phyloP scores from a whole-genome alignment of 2,797 vertebrate genomes.

The Pelodytes ibericus region DNA sequence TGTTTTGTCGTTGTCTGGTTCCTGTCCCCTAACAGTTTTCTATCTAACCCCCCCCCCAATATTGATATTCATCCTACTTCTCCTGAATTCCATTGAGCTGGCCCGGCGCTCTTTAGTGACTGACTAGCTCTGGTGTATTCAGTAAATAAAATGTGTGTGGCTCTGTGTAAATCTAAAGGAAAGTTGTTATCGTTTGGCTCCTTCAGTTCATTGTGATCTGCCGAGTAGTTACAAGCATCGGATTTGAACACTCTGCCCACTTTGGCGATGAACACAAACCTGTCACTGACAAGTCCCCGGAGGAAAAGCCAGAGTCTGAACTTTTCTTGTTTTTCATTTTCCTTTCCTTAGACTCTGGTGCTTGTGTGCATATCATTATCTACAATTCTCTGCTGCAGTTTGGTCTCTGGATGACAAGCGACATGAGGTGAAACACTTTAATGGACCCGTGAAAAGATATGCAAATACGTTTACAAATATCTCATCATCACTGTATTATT shows the following conservation, averaged over 20 bases:
- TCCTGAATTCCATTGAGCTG: no score
- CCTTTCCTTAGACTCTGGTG: neutral
- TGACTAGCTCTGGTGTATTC: no score
- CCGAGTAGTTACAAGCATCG: neutral
- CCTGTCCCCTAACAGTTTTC: no score
- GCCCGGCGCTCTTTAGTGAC: no score
- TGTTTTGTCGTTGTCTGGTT: no score
- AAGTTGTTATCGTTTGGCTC: no score
- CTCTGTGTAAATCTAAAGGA: no score
- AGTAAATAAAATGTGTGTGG: no score
- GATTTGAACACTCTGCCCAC: neutral
- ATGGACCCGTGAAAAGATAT: neutral
- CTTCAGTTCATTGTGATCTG: neutral
- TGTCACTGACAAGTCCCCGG: neutral
- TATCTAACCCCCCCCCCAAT: no score
- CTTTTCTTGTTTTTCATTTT: neutral
- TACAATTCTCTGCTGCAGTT: neutral
- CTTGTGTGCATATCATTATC: conserved; percentile 1
- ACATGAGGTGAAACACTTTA: neutral
- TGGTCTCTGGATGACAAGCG: neutral
- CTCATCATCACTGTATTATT: neutral
- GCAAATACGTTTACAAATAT: neutral
- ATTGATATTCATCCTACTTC: no score
- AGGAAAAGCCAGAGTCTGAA: neutral
- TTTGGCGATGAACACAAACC: neutral